Conservation (phyloP, 2,888 invertebrate genomes). For the Heterodera filipjevi region DNA sequence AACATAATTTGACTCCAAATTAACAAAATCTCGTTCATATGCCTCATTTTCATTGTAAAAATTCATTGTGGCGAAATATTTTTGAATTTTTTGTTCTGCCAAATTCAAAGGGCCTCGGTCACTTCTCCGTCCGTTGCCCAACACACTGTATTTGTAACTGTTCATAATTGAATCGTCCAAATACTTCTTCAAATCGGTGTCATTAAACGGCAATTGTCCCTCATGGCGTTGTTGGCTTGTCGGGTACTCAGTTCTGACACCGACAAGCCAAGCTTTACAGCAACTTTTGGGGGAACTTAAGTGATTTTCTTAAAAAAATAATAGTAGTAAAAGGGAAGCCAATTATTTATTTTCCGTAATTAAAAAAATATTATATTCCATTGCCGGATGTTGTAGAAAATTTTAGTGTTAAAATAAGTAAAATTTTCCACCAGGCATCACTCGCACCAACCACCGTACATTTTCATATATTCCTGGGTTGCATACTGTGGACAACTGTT, state of each 20-base stretch:
- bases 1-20: neutral
- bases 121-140: too few relatives aligned
- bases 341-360: neutral
- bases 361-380: neutral
- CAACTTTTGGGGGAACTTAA: neutral
- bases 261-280: neutral
- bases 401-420: neutral
- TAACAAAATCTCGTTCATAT: neutral
- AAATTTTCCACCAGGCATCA: too few relatives aligned
- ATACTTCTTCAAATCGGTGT: too few relatives aligned
- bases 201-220: neutral
- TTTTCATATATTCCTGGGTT: neutral
- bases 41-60: neutral
- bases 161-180: too few relatives aligned
- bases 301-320: too few relatives aligned
- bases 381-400: neutral
- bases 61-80: neutral
- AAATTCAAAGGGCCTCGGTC: neutral
- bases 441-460: neutral
- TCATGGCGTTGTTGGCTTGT: neutral
- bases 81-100: neutral
- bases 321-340: neutral
- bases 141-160: too few relatives aligned
- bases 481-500: neutral
- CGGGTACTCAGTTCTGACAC: neutral